These are phyloP conservation scores for Cephalopterus ornatus DNA, from an alignment of 2,113 vertebrate genomes.

Conservation along the genomic window DNA sequence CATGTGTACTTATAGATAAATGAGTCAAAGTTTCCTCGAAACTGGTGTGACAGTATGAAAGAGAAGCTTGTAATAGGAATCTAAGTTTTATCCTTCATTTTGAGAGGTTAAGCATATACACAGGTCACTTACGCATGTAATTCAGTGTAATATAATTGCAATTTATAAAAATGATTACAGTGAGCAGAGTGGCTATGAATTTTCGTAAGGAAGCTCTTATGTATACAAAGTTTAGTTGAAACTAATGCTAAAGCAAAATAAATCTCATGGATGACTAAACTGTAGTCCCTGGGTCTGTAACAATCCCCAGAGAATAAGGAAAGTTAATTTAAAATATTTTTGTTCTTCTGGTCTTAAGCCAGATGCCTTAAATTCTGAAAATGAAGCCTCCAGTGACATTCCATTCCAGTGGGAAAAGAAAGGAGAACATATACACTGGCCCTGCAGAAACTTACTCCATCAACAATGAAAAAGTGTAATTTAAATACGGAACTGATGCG, in stretches of 20 bases:
- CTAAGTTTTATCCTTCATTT: neutral
- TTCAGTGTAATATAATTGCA: conserved; percentile 1
- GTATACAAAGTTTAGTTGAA: conserved; percentile 54
- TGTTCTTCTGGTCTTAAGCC: conserved; percentile 64
- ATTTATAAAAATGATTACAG: conserved; percentile 39
- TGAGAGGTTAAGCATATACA: neutral
- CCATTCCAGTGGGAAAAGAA: conserved; percentile 62
- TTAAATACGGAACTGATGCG: neutral
- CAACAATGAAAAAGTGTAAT: neutral
- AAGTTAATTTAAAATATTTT: conserved; percentile 72
- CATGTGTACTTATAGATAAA: neutral
- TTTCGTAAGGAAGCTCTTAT: conserved; percentile 54
- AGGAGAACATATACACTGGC: neutral
- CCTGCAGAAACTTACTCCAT: neutral
- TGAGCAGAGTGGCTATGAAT: conserved; percentile 13
- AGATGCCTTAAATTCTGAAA: conserved; percentile 71
- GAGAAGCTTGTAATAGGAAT: neutral
- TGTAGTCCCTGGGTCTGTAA: conserved; percentile 25
- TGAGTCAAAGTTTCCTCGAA: neutral
- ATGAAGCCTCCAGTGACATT: conserved; percentile 60
- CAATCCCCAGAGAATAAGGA: conserved; percentile 60
- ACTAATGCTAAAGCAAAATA: conserved; percentile 51
- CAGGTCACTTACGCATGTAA: neutral
- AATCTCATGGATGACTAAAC: conserved; percentile 63
- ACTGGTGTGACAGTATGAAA: neutral